Evolutionary conservation across 2,113 vertebrate species (phyloP), one percentile per base, ranked within the genome.

Genomic region (Numenius arquata): DNA sequence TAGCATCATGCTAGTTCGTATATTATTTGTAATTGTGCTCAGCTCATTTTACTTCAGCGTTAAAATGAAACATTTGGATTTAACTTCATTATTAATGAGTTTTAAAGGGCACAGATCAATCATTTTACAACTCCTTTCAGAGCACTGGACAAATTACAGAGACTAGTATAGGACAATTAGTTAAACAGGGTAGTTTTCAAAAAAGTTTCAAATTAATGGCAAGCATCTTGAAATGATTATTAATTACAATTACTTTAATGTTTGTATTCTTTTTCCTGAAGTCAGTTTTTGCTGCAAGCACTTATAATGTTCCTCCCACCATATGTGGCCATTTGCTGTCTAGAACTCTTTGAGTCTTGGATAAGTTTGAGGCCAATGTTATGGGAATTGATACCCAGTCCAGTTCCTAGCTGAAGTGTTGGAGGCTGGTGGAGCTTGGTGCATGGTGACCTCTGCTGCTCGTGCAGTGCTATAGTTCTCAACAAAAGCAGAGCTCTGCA

Each of bases 361-460:
- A 61, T 77, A 47, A 30, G 2, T 34, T 47, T 2, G 5, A 90
- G 71, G 15, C 17, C 81, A 72, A 29, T 6, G 38, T 90, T 77
- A 83, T 5, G 12, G 66, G 47, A 75, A 18, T 5, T 32, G 55
- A 27, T 92, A 92, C 79, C 70, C 80, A 96, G 85, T 45, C 45
- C 71, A 59, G 56, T 10, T 36, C 74, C 22, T 8, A 40, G 72
- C 8, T 25, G 53, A 61, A 88, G 29, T 27, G 3, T 13, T 96
- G 74, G 67, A 53, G 34, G 62, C 26, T 82, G 45, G 56, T 89
- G 95, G 95, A 97, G 48, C 25, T 40, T 89, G 93, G 97, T 92
- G 85, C 38, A 15, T 53, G 79, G 84, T 89, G 97, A 96, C 96
- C 96, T 97, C 97, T 98, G 91, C 96, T 97, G 98, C 97, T 61